phyloP scores from a whole-genome alignment of 2,797 vertebrate species.

The Phylloscopus collybita region DNA sequence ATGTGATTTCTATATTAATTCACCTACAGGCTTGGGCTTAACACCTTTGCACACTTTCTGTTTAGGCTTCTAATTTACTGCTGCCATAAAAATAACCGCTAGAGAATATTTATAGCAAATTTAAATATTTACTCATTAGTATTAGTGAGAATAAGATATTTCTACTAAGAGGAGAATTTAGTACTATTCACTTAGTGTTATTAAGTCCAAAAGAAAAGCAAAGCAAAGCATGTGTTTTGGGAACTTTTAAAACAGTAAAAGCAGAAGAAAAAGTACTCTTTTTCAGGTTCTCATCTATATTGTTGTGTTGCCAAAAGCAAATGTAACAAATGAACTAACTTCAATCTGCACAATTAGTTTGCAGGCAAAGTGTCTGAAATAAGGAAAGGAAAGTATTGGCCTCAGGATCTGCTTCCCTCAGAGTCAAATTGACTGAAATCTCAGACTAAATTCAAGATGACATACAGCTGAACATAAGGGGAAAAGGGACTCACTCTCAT shows the following conservation, averaged over 20 bases:
- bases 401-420: not conserved
- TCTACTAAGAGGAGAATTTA: not conserved
- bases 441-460: conserved; percentile 31
- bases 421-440: not conserved
- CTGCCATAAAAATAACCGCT: not conserved
- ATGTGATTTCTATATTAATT: conserved; percentile 15
- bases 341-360: not conserved
- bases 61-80: not conserved
- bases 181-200: not conserved
- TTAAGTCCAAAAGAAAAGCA: not conserved
- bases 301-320: conserved; percentile 6
- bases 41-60: not conserved
- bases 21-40: not conserved
- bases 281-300: not conserved
- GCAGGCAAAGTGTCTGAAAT: not conserved
- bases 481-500: conserved; percentile 24
- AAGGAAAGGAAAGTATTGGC: not conserved
- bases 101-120: not conserved
- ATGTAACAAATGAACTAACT: not conserved
- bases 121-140: conserved; percentile 30
- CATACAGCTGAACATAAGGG: conserved; percentile 7
- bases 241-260: not conserved
- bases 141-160: not conserved
- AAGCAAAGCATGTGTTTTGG: not conserved
- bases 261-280: not conserved